Base-by-base conservation (phyloP, 2,113 vertebrate genomes). In the Trichechus manatus region DNA sequence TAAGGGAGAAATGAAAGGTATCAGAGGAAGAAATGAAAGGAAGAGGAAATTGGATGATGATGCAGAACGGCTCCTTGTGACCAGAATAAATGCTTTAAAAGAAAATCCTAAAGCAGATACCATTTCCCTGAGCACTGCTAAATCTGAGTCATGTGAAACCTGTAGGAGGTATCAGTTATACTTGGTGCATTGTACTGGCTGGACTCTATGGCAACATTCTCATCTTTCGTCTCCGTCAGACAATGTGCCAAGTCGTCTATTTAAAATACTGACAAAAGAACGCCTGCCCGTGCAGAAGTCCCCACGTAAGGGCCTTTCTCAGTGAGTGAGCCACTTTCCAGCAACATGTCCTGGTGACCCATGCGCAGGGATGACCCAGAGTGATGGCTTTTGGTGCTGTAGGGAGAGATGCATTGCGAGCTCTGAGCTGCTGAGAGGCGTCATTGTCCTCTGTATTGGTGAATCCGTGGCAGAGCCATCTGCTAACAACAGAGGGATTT, bases 241-340 rank as follows among this genome's bases (percentile, higher is more conserved):
- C 86, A 84, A 89, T n/a, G 66, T 33, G 6, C 63, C 74, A 72
- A 83, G 80, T 85, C 72, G 42, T 94, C 91, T 72, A 27, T 93
- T 91, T 95, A 80, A 93, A 92, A 89, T 29, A 61, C 72, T 22
- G 3, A 94, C 64, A 88, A 94, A 97, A 94, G 84, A 91, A 47
- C 2, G 0, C 53, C 61, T 63, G 81, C 72, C 77, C 31, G 0
- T 6, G 29, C 19, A 47, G 39, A 94, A 81, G 33, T n/a, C 47
- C 27, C 59, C 13, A 31, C 72, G 14, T 11, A 88, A 95, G 53
- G 70, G 39, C 78, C 72, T 14, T 47, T 70, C 59, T 70, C 39
- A 50, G 77, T 10, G 72, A 94, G 47, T 3, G n/a, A 33, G 31
- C 59, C 66, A 25, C 70, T 95, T 75, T 77, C 64, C 94, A 91